These are phyloP conservation scores for Archocentrus centrarchus DNA, from an alignment of 2,113 vertebrate genomes.

Conservation along the genomic window DNA sequence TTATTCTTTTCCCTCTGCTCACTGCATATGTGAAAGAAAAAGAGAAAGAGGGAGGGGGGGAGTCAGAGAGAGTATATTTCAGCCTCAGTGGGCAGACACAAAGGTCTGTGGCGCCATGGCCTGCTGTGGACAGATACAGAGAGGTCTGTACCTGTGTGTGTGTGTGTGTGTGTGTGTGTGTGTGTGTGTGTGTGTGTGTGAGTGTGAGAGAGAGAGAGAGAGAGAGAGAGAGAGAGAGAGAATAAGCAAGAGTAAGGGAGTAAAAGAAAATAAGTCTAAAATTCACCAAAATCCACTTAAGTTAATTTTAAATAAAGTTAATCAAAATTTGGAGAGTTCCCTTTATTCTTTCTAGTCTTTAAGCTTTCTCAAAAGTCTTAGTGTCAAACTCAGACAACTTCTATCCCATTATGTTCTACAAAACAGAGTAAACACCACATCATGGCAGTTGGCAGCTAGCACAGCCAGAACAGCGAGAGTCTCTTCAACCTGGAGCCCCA, in stretches of 20 bases:
- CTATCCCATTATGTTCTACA: not conserved
- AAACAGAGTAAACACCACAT: not conserved
- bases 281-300: not conserved
- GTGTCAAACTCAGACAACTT: not conserved
- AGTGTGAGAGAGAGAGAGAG: not conserved
- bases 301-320: not conserved
- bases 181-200: no score
- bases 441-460: not conserved
- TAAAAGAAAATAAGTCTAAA: not conserved
- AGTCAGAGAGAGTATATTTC: constrained; percentile 75
- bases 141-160: not conserved
- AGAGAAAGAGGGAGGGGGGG: not conserved
- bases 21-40: constrained; percentile 9
- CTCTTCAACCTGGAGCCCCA: constrained; percentile 35
- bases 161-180: no score
- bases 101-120: constrained; percentile 90
- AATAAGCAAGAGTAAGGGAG: not conserved
- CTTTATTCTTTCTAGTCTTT: not conserved
- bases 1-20: not conserved
- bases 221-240: not conserved
- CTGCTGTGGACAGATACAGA: constrained; percentile 82
- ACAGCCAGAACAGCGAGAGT: not conserved
- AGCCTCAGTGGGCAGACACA: constrained; percentile 95
- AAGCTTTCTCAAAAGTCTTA: not conserved
- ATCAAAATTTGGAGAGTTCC: not conserved